These are phyloP conservation scores for Montipora efflorescens DNA, from an alignment of 64 coral and sea anemone genomes.

Conservation along the genomic window DNA sequence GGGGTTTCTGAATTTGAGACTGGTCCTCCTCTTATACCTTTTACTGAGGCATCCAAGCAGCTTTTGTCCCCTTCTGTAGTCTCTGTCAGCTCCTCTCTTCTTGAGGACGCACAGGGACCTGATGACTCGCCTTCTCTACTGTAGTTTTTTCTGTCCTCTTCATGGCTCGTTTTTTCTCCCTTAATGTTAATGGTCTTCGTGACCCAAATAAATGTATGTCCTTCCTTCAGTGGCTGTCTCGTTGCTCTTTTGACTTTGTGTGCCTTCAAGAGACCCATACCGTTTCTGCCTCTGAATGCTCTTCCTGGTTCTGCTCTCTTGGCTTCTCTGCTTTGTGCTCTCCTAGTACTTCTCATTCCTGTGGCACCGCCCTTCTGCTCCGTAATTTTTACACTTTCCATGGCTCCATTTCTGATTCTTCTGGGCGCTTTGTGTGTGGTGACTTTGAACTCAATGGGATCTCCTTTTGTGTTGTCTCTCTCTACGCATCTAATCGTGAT, in stretches of 20 bases:
- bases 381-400: background rate
- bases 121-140: background rate
- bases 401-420: background rate
- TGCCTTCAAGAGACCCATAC: conserved; percentile 71
- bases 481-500: conserved; percentile 50
- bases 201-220: background rate
- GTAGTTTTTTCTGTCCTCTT: background rate
- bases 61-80: background rate
- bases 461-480: background rate
- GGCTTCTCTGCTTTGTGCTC: background rate
- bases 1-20: background rate
- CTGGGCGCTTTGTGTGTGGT: background rate
- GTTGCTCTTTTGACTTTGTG: background rate
- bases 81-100: background rate
- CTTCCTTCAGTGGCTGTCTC: conserved; percentile 32
- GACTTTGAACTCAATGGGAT: background rate
- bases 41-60: background rate
- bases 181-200: conserved; percentile 49
- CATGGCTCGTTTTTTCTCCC: background rate
- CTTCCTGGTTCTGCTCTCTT: conserved; percentile 34
- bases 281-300: background rate
- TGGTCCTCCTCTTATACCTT: background rate
- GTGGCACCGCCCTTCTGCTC: background rate
- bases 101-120: too few relatives aligned
- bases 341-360: background rate